Evolutionary conservation across 2,888 invertebrate genomes (phyloP).

Genomic region (Drosophila mimetica): DNA sequence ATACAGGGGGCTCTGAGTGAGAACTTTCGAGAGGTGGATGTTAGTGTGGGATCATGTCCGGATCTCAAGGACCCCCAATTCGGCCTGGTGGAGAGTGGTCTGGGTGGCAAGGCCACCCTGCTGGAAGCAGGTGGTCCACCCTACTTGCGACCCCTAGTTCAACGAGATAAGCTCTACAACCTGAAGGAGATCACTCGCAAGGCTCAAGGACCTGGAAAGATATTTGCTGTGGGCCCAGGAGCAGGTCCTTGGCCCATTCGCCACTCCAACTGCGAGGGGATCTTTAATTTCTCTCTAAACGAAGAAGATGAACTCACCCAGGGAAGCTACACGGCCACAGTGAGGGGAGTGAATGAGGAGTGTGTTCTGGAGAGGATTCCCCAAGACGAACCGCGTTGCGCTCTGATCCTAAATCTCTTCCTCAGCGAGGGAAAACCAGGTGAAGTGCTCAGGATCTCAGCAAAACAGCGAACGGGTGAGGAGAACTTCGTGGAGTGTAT

Average conservation of each 20-base stretch:
- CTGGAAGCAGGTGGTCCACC: constrained; percentile 94
- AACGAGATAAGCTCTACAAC: constrained; percentile 91
- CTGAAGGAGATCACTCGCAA: constrained; percentile 86
- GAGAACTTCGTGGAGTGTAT: constrained; percentile 92
- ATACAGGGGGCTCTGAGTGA: constrained; percentile 88
- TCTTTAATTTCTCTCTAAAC: constrained; percentile 89
- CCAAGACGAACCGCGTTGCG: constrained; percentile 89
- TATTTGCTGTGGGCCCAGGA: constrained; percentile 94
- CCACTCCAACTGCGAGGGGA: constrained; percentile 95
- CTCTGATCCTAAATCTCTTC: constrained; percentile 92
- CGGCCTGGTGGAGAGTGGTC: constrained; percentile 90
- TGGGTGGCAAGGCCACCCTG: constrained; percentile 88
- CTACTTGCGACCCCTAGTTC: constrained; percentile 90
- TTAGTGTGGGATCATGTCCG: constrained; percentile 92
- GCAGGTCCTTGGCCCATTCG: constrained; percentile 92
- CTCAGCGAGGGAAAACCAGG: constrained; percentile 90
- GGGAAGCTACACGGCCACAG: constrained; percentile 90
- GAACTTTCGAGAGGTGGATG: constrained; percentile 90
- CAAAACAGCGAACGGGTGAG: constrained; percentile 89
- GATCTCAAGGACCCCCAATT: constrained; percentile 93
- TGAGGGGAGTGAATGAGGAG: constrained; percentile 86
- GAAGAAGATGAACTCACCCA: constrained; percentile 86
- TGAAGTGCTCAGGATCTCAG: constrained; percentile 90
- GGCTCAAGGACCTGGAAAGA: constrained; percentile 84
- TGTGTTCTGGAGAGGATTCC: constrained; percentile 88